Conservation (phyloP, 2,113 vertebrate species). For the human (Homo sapiens) region GRCh38 chr6:8839501-8840000, state of each 20-base stretch:
- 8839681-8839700: neutral
- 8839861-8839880: neutral
- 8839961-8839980: neutral
- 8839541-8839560: accelerated
- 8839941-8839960: neutral
- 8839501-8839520: neutral
- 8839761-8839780: neutral
- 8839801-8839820: neutral
- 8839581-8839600: neutral
- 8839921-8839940: neutral
- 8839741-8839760: neutral
- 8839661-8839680: accelerated
- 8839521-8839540: accelerated
- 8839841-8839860: neutral
- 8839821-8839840: accelerated
- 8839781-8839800: neutral
- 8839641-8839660: accelerated
- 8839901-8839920: neutral
- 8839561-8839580: neutral
- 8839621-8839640: neutral
- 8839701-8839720: neutral
- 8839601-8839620: accelerated
- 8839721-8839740: neutral
- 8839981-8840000: neutral
- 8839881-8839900: neutral